phyloP scores from a whole-genome alignment of 2,113 vertebrate genomes.

The Nicator chloris region DNA sequence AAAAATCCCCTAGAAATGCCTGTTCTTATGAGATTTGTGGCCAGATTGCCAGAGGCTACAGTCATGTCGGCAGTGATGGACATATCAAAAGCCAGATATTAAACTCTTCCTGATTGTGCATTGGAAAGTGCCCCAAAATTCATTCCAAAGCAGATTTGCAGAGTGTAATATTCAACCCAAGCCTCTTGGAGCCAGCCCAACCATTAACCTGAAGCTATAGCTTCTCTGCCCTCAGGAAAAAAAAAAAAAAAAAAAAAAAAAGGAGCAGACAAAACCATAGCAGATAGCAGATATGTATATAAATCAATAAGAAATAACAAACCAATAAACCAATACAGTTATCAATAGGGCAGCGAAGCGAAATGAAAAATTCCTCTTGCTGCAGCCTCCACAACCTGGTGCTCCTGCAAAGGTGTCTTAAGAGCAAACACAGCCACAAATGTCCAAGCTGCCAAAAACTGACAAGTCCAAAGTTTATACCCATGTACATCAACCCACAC shows the following conservation, averaged over 20 bases:
- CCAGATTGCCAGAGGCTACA: background rate
- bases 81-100: background rate
- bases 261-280: background rate
- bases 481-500: background rate
- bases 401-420: background rate
- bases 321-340: background rate
- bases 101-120: background rate
- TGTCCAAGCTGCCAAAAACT: background rate
- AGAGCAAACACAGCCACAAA: background rate
- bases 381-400: background rate
- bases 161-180: background rate
- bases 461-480: background rate
- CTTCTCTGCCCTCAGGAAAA: background rate
- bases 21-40: background rate
- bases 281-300: background rate
- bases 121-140: background rate
- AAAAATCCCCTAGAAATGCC: background rate
- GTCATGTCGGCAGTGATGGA: background rate
- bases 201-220: background rate
- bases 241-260: background rate
- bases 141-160: background rate
- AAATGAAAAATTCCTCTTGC: background rate
- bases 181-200: background rate
- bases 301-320: background rate
- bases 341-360: background rate